Evolutionary conservation across 2,888 invertebrate genomes (phyloP), one percentile per base, ranked within the genome.

Genomic region (Hetaerina titia): DNA sequence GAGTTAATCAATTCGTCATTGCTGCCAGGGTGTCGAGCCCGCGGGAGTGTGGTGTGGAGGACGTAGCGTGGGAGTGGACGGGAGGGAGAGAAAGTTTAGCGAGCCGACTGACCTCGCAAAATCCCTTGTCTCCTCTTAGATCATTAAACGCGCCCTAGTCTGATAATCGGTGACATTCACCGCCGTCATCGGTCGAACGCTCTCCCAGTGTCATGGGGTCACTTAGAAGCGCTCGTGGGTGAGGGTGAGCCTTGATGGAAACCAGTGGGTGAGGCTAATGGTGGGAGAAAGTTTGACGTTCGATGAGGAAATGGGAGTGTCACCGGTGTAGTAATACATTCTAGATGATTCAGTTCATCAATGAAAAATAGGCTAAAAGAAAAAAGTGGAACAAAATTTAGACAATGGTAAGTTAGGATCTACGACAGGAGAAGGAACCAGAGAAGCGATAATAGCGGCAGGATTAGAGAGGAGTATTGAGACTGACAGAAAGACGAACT

Each of bases 71-170:
- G 45, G 22, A 45, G 90, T 60, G 90, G n/a, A 2, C 13, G 25
- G 22, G 89, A 19, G 45, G 64, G 90, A 64, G 56, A 56, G 17
- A 88, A 31, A 45, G 31, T 13, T 17, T 45, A 69, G 64, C 74
- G 94, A 87, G 94, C n/a, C 22, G 63, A 17, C 64, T 90, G 64
- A 90, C 90, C 64, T 45, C 90, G 45, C 90, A 64, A 69, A 64
- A 90, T 45, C 64, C 64, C 90, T 81, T 81, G 90, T 90, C 63
- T 90, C 90, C 90, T 64, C 64, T 64, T 90, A 45, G 90, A 90
- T 69, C 90, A 90, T 90, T 90, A 64, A 90, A 64, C 90, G 90
- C 64, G 90, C 58, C 90, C 60, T 60, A 17, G 94, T 9, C 57
- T 31, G 94, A 88, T 81, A 17, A 88, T 81, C 81, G 94, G 81